phyloP scores from a whole-genome alignment of 2,113 vertebrate genomes.

The Callipepla californica region DNA sequence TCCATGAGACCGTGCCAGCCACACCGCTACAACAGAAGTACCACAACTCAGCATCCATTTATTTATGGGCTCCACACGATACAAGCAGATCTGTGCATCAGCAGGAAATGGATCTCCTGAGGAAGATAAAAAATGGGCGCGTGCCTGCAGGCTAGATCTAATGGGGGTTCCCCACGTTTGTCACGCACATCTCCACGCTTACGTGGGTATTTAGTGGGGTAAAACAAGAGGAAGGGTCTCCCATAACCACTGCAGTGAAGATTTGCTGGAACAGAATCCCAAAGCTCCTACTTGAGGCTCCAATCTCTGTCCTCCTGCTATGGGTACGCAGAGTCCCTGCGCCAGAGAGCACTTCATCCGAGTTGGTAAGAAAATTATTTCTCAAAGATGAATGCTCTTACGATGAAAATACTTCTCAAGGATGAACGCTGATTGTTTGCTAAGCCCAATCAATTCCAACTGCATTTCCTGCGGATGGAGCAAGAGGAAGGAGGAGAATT shows the following conservation, averaged over 20 bases:
- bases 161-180: neutral
- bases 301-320: fast-evolving
- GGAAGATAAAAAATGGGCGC: neutral
- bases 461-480: neutral
- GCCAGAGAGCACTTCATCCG: neutral
- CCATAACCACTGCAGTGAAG: neutral
- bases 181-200: fast-evolving
- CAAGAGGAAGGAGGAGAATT: slow-evolving; percentile 14
- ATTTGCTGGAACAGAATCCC: neutral
- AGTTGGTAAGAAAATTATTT: slow-evolving; percentile 1
- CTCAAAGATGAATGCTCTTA: slow-evolving; percentile 17
- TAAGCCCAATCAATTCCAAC: neutral
- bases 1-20: neutral
- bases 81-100: neutral
- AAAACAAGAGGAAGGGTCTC: neutral
- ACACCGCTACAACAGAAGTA: neutral
- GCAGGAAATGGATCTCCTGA: neutral
- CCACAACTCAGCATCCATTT: slow-evolving; percentile 46
- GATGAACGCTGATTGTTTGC: neutral
- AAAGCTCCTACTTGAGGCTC: neutral
- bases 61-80: slow-evolving; percentile 51
- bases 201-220: neutral
- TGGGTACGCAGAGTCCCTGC: neutral
- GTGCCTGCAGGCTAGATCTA: neutral
- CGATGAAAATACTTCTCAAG: neutral